Conservation (phyloP, 2,797 vertebrate species). For the Pipistrellus pygmaeus region DNA sequence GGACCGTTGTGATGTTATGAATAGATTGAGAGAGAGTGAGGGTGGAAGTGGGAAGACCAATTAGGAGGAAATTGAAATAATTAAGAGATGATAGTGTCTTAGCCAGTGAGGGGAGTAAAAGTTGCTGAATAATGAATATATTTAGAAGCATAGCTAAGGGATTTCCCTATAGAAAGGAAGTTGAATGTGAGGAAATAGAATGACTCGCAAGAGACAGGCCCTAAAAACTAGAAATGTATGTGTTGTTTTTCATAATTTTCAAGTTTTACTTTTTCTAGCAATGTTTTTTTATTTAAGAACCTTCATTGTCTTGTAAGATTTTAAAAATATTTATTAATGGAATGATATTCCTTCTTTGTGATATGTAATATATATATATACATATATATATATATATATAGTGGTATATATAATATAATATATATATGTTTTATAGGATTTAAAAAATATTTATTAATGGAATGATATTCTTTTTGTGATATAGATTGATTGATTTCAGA, state of each 20-base stretch:
- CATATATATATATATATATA: no score
- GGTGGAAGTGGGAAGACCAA: background rate
- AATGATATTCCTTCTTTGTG: background rate
- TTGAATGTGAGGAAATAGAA: background rate
- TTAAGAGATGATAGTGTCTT: background rate
- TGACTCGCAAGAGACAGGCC: background rate
- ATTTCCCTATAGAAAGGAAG: background rate
- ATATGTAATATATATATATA: background rate
- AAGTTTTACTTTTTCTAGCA: background rate
- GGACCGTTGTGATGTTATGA: background rate
- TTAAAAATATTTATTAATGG: background rate
- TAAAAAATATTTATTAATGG: background rate
- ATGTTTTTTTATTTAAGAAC: background rate
- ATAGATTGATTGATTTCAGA: background rate
- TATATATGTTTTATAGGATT: background rate
- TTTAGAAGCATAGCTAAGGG: background rate
- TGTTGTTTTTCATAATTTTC: background rate
- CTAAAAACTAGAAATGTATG: background rate
- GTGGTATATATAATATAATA: no score
- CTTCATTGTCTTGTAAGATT: background rate
- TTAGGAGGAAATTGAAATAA: background rate
- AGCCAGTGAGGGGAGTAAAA: background rate
- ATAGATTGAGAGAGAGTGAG: background rate
- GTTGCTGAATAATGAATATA: background rate
- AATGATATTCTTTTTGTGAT: background rate